Evolutionary conservation across 2,888 invertebrate species (phyloP), one percentile per base, ranked within the genome.

Genomic region (Hyppa rectilinea): DNA sequence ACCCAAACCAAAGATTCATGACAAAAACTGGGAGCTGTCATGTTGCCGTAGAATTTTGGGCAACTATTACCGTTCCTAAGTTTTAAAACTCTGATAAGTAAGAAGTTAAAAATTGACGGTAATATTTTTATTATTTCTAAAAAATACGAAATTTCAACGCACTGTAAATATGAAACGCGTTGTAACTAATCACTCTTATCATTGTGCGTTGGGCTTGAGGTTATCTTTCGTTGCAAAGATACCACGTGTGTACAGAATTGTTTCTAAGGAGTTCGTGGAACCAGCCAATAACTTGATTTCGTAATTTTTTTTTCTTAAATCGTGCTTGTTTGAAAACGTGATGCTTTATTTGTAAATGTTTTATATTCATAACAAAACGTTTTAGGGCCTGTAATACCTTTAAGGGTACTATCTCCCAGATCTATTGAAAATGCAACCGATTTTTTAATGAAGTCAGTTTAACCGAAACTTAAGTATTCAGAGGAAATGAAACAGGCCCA

Each of bases 191-290:
- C 81, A 71, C 63, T 70, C 70, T 85, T 85, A 85, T 85, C 85
- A 76, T 58, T 72, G 78, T 82, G 82, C 84, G 80, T 79, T 79
- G 72, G 78, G 70, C 69, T 68, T 69, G 80, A 84, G 86, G 83
- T 87, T 86, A 86, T 86, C 85, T 78, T 68, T 50, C 71, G 61
- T 79, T 85, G 87, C 86, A 86, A 84, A 85, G 85, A 86, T 84
- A 86, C 64, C 79, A 80, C 81, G 78, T 83, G 83, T 70, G n/a
- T 58, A 76, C 74, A 69, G 52, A 75, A 56, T 43, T 75, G 78
- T 80, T 80, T 78, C 83, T 85, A 85, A 85, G 74, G 66, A 71
- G 36, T 72, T 45, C 55, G 53, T 61, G 59, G 70, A 72, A 74
- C 45, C 40, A 31, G 23, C 47, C 20, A 70, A 62, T 65, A 23